These are phyloP conservation scores for Synanthedon vespiformis DNA, from an alignment of 2,888 invertebrate species.

Conservation along the genomic window DNA sequence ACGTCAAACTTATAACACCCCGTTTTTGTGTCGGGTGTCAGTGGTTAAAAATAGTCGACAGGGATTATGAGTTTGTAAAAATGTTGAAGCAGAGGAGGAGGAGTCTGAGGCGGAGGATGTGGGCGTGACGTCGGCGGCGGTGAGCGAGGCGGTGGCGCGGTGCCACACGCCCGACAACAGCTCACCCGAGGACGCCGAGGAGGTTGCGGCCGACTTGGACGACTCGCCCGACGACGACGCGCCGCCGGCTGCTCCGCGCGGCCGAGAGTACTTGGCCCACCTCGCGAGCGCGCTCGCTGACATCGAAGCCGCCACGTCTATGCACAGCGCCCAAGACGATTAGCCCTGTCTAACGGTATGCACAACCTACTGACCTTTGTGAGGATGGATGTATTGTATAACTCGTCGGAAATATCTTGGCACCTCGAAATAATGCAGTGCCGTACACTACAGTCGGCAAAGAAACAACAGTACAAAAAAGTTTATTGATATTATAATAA, in stretches of 20 bases:
- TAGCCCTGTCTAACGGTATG: conserved; percentile 1
- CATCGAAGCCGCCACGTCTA: conserved; percentile 19
- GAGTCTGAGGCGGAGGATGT: conserved; percentile 28
- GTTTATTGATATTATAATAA: no score
- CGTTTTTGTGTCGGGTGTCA: neutral
- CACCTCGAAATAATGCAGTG: no score
- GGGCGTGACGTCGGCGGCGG: conserved; percentile 10
- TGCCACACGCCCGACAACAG: conserved; percentile 35
- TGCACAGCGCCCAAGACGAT: conserved; percentile 11
- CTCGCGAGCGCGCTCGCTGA: conserved; percentile 22
- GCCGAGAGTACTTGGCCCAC: conserved; percentile 19
- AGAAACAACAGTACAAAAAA: no score
- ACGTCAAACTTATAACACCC: no score
- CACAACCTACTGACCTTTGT: no score
- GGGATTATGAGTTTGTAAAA: no score
- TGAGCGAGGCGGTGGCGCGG: conserved; percentile 15
- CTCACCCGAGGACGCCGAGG: conserved; percentile 29
- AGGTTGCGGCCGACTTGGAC: conserved; percentile 16
- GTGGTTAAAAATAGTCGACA: neutral
- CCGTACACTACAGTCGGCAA: no score
- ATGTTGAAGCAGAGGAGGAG: conserved; percentile 32
- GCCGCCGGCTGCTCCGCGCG: conserved; percentile 13
- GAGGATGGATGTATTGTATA: no score
- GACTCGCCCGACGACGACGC: conserved; percentile 16
- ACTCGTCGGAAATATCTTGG: no score